These are phyloP conservation scores for Acridotheres tristis DNA, from an alignment of 2,797 vertebrate species.

Conservation along the genomic window DNA sequence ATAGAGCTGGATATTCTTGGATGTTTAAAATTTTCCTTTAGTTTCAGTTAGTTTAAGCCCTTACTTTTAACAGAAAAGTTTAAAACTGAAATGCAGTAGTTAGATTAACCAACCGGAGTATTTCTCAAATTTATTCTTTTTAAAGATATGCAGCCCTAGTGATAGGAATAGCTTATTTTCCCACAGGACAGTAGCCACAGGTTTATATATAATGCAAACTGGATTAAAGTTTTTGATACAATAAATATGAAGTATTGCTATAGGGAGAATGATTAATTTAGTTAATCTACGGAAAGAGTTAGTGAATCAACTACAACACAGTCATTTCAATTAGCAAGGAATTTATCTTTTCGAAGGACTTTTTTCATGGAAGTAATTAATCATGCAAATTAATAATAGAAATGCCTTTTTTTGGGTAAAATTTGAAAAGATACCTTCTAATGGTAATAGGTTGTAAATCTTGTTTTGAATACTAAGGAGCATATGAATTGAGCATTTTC, in stretches of 20 bases:
- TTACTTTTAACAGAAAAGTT: background rate
- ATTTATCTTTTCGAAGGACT: background rate
- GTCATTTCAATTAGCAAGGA: background rate
- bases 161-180: background rate
- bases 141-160: background rate
- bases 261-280: background rate
- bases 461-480: conserved; percentile 6
- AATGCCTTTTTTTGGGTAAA: background rate
- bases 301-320: background rate
- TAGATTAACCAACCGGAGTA: background rate
- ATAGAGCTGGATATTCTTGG: background rate
- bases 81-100: background rate
- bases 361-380: conserved; percentile 15
- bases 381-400: background rate
- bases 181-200: background rate
- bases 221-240: background rate
- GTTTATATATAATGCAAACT: background rate
- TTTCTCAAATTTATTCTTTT: background rate
- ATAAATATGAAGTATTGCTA: background rate
- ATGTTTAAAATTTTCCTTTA: background rate
- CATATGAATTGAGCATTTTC: background rate
- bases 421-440: background rate
- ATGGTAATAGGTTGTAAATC: background rate
- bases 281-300: background rate
- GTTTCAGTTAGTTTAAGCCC: background rate